Percentiles rank a stretch among this genome's conserved stretches.
phyloP scores from a whole-genome alignment of 2,113 vertebrate species.

The Recurvirostra avosetta region DNA sequence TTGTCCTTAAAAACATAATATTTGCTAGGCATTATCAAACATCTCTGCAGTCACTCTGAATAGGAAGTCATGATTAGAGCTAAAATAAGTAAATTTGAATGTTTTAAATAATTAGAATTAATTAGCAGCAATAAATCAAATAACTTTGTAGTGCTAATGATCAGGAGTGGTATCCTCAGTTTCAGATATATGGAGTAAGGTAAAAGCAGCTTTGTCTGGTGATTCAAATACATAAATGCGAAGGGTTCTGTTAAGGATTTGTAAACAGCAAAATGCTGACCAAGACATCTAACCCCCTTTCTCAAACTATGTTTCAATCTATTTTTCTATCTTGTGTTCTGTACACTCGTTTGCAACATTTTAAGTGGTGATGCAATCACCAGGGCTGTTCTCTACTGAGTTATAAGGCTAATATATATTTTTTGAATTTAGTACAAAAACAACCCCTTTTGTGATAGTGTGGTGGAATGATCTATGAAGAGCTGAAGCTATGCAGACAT shows the following conservation, averaged over 20 bases:
- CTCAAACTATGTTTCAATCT: background rate
- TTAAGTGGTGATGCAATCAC: background rate
- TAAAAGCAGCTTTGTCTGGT: background rate
- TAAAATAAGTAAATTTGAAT: slow-evolving; percentile 49
- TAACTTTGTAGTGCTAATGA: background rate
- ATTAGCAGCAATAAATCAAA: background rate
- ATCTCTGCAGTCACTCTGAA: slow-evolving; percentile 84
- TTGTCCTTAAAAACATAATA: background rate
- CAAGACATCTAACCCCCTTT: background rate
- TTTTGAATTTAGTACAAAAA: background rate
- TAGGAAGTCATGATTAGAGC: slow-evolving; percentile 81
- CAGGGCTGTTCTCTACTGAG: background rate
- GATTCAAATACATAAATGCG: background rate
- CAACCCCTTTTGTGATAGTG: background rate
- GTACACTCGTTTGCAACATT: background rate
- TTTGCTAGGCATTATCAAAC: slow-evolving; percentile 84
- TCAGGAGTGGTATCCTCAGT: background rate
- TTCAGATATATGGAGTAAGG: background rate
- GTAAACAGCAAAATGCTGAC: background rate
- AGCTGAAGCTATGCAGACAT: background rate
- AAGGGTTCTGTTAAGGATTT: background rate
- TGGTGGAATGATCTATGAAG: background rate
- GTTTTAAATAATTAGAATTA: background rate
- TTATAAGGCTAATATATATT: background rate
- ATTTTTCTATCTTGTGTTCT: background rate